Evolutionary conservation across 1,140 invertebrate genomes (phyloP).

Genomic region (Heliconius melpomene): DNA sequence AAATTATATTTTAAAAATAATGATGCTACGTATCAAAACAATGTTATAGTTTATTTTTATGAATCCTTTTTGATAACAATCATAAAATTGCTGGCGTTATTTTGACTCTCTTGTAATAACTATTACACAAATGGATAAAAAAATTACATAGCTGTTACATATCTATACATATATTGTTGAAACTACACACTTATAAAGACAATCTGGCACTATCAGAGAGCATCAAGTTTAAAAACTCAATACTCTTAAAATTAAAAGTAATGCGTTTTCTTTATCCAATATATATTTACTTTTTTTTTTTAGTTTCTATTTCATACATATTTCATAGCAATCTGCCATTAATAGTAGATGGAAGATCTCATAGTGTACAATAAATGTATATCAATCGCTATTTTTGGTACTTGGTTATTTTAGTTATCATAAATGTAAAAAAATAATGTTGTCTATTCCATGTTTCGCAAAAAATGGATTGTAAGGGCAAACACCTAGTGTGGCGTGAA

Average conservation of each 20-base stretch:
- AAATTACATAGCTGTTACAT: not conserved
- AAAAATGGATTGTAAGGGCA: too few relatives aligned
- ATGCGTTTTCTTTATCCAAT: not conserved
- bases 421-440: not conserved
- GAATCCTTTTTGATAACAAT: too few relatives aligned
- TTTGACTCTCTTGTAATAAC: not conserved
- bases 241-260: not conserved
- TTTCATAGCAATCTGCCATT: slow-evolving; percentile 21
- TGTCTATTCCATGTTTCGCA: slow-evolving; percentile 3
- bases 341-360: slow-evolving; percentile 33
- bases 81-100: not conserved
- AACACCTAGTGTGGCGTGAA: too few relatives aligned
- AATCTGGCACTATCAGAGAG: not conserved
- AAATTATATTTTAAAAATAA: not conserved
- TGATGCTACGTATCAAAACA: not conserved
- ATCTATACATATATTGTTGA: not conserved
- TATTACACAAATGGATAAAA: not conserved
- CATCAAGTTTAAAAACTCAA: not conserved
- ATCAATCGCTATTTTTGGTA: slow-evolving; percentile 22
- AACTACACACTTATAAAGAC: not conserved
- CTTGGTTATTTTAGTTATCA: slow-evolving; percentile 21
- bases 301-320: slow-evolving; percentile 6
- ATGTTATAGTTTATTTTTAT: slow-evolving; percentile 9
- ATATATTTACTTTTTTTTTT: not conserved
- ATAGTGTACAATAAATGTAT: slow-evolving; percentile 32